phyloP scores from a whole-genome alignment of 2,113 vertebrate species.

The Rostratula benghalensis region DNA sequence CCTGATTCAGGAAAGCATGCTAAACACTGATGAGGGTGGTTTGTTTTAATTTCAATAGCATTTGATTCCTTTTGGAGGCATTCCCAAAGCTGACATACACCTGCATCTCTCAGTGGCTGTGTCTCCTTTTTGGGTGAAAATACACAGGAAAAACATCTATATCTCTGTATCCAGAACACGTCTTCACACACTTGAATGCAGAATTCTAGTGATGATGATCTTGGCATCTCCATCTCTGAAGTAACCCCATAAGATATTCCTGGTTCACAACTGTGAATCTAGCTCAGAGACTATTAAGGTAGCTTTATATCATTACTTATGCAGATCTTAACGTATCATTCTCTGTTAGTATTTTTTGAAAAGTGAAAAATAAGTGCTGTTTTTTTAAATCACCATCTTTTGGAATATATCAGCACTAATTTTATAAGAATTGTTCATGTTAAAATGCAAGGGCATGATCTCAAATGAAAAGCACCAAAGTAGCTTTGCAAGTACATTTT shows the following conservation, averaged over 20 bases:
- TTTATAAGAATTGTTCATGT: slow-evolving; percentile 66
- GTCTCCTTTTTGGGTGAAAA: slow-evolving; percentile 1
- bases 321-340: slow-evolving; percentile 43
- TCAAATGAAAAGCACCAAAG: slow-evolving; percentile 47
- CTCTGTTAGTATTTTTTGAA: background rate
- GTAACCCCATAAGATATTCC: background rate
- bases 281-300: slow-evolving; percentile 31
- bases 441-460: slow-evolving; percentile 71
- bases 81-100: slow-evolving; percentile 48
- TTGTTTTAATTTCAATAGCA: slow-evolving; percentile 52
- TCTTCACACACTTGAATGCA: background rate
- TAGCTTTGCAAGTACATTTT: slow-evolving; percentile 58
- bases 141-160: background rate
- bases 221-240: background rate
- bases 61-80: slow-evolving; percentile 29
- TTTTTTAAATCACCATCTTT: slow-evolving; percentile 65
- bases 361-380: slow-evolving; percentile 51
- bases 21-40: slow-evolving; percentile 26
- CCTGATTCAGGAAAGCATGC: slow-evolving; percentile 16
- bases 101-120: slow-evolving; percentile 42
- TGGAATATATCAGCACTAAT: slow-evolving; percentile 69
- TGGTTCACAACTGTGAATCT: background rate
- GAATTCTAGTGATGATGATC: background rate
- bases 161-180: background rate
- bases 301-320: slow-evolving; percentile 55